Base-by-base conservation (phyloP, 2,113 vertebrate species). In the Ochotona princeps region DNA sequence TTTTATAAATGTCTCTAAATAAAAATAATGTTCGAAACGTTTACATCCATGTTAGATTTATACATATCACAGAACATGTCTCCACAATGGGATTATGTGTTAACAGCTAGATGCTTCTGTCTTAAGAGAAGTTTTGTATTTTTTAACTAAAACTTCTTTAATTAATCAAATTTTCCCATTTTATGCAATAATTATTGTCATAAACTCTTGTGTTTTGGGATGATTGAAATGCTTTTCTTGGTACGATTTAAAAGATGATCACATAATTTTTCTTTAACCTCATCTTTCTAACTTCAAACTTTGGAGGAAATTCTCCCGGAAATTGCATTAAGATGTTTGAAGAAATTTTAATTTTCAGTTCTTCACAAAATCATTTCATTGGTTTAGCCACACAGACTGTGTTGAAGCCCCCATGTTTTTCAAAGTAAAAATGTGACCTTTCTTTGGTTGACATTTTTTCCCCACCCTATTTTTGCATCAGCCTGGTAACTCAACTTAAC, bases 141-240 rank as follows among this genome's bases (percentile, higher is more conserved):
- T 35, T 90, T 95, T 95, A 35, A 90, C 67, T n/a, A 11, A 88
- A 79, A 78, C 20, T n/a, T 81, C 12, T 13, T 2, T 65, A 73
- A 67, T 66, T 38, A 73, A 73, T 15, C 65, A 51, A 92, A 92
- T 72, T 83, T n/a, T 15, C 12, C 23, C n/a, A 25, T 73, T 84
- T 92, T 63, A 66, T 82, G 25, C 88, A 32, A 75, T 82, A 61
- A 70, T 76, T 83, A 72, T 91, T 83, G 26, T 83, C 35, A 75
- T 5, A 44, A 74, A 86, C 35, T 0, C 1, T 73, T 93, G 57
- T 85, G 28, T 65, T 47, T 83, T 82, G 76, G 78, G 28, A 21
- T 88, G 28, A 80, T 47, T 79, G 13, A 92, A 96, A 25, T 85
- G n/a, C 54, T 79, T 87, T 86, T 87, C 66, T 13, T 90, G 54